A percentile compares a stretch with the other conserved stretches of the same genome.
Evolutionary conservation across 2,113 vertebrate species (phyloP).

Genomic region (Potamarius usumacintae): DNA sequence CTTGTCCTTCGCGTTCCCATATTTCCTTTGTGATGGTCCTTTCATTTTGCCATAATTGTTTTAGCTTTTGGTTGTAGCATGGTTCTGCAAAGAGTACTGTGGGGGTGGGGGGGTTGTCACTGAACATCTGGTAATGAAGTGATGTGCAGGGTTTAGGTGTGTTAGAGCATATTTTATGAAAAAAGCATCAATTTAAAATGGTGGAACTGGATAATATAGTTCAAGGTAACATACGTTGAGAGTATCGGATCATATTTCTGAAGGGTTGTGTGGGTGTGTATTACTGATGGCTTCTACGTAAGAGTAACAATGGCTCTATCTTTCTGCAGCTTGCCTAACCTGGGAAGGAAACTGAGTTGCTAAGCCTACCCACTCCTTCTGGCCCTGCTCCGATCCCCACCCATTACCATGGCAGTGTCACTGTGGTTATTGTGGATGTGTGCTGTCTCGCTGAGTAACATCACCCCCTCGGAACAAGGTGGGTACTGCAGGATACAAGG

Average conservation of each 20-base stretch:
- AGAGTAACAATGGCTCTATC: slow-evolving; percentile 46
- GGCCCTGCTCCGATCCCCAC: slow-evolving; percentile 52
- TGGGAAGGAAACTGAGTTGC: slow-evolving; percentile 54
- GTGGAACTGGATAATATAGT: neutral
- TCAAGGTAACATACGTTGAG: neutral
- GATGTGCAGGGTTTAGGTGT: neutral
- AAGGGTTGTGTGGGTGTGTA: slow-evolving; percentile 40
- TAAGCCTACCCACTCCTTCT: slow-evolving; percentile 34
- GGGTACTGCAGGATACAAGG: slow-evolving; percentile 23
- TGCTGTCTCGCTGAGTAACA: slow-evolving; percentile 62
- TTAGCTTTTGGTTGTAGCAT: neutral
- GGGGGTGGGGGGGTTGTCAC: neutral
- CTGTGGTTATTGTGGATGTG: slow-evolving; percentile 71
- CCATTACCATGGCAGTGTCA: slow-evolving; percentile 67
- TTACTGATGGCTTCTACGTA: neutral
- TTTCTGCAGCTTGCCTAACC: slow-evolving; percentile 65
- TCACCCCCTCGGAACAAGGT: slow-evolving; percentile 72
- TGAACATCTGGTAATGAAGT: neutral
- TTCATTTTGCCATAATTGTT: neutral
- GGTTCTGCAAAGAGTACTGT: neutral
- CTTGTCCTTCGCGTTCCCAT: neutral
- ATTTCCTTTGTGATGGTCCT: neutral
- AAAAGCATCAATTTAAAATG: neutral
- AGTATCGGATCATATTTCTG: neutral
- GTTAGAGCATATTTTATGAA: neutral